Evolutionary conservation across 1,140 invertebrate species (phyloP).

Genomic region (Trypoxylus dichotomus): DNA sequence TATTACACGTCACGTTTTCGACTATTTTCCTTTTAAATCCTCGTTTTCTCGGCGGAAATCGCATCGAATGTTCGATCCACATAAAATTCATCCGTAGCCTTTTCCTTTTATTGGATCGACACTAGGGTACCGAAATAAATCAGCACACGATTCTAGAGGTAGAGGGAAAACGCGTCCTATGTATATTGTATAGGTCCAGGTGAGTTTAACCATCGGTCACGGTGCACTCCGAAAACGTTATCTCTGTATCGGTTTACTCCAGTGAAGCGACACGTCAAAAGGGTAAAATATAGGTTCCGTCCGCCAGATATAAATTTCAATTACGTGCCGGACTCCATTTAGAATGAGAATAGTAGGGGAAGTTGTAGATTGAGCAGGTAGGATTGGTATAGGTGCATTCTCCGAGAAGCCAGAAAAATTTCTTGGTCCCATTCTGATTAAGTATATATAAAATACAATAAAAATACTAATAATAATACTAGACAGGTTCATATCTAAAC

Average conservation of each 20-base stretch:
- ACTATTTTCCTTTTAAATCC: neutral
- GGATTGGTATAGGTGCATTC: neutral
- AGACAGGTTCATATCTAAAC: too few relatives aligned
- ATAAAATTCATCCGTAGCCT: neutral
- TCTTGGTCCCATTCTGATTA: too few relatives aligned
- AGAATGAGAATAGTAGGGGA: neutral
- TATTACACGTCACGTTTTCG: too few relatives aligned
- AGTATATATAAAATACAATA: too few relatives aligned
- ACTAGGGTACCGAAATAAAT: neutral
- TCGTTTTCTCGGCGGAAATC: slow-evolving; percentile 5
- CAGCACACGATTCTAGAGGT: neutral
- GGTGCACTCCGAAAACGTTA: slow-evolving; percentile 6
- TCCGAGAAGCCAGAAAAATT: too few relatives aligned
- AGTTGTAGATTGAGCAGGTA: neutral
- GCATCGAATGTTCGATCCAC: neutral
- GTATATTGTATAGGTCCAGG: neutral
- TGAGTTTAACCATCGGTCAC: neutral
- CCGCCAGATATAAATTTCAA: slow-evolving; percentile 7
- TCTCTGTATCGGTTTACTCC: neutral
- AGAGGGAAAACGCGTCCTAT: neutral
- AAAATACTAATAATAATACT: too few relatives aligned
- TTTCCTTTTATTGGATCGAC: neutral
- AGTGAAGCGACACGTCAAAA: slow-evolving; percentile 12
- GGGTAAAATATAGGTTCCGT: slow-evolving; percentile 19
- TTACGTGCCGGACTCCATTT: slow-evolving; percentile 1